Evolutionary conservation across 2,888 invertebrate species (phyloP).

Genomic region (Bombylius discolor): DNA sequence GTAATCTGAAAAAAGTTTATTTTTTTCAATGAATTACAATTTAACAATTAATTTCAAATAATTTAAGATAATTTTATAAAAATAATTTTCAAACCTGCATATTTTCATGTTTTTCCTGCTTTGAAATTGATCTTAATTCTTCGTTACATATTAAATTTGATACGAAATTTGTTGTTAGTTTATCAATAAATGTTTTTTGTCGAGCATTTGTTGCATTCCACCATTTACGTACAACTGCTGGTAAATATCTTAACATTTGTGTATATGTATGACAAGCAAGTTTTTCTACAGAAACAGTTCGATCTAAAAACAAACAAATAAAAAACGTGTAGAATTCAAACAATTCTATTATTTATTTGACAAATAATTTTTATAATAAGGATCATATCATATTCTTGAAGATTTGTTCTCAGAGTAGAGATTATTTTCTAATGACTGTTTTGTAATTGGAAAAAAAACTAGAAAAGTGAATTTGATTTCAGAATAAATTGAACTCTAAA

Average conservation of each 20-base stretch:
- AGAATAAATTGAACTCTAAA: too few relatives aligned
- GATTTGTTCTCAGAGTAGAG: too few relatives aligned
- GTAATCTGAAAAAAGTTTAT: slow-evolving; percentile 43
- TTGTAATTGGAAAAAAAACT: too few relatives aligned
- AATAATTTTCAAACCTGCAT: slow-evolving; percentile 40
- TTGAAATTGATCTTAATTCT: slow-evolving; percentile 47
- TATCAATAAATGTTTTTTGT: slow-evolving; percentile 52
- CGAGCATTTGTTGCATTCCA: slow-evolving; percentile 54
- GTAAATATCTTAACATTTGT: slow-evolving; percentile 49
- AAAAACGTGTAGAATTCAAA: not conserved
- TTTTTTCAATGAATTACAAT: not conserved
- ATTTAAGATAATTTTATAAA: too few relatives aligned
- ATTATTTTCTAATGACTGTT: too few relatives aligned
- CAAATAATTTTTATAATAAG: too few relatives aligned
- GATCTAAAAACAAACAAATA: slow-evolving; percentile 17
- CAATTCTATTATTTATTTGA: slow-evolving; percentile 12
- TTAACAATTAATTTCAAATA: too few relatives aligned
- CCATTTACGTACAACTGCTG: slow-evolving; percentile 65
- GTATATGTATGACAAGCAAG: slow-evolving; percentile 53
- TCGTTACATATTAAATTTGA: slow-evolving; percentile 52
- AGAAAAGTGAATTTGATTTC: too few relatives aligned
- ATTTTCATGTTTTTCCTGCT: slow-evolving; percentile 46
- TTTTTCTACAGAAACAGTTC: slow-evolving; percentile 25
- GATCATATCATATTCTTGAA: too few relatives aligned
- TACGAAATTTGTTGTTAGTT: slow-evolving; percentile 52